Evolutionary conservation across 2,113 vertebrate genomes (phyloP).

Genomic region (Pogona vitticeps): DNA sequence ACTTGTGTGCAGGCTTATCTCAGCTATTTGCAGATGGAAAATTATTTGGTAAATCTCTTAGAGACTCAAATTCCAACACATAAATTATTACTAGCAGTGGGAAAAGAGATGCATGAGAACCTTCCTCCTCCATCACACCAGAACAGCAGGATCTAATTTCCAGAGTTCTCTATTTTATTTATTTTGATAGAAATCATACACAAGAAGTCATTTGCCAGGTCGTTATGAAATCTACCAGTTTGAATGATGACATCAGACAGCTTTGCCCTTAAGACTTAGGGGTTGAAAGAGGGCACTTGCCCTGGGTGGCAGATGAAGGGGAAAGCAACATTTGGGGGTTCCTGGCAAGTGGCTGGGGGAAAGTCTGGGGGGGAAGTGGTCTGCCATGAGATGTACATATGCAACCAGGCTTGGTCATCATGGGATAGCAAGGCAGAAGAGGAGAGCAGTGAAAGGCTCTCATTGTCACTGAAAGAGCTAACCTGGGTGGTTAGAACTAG

Average conservation of each 20-base stretch:
- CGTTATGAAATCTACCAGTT: background rate
- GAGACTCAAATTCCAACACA: constrained; percentile 3
- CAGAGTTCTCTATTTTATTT: background rate
- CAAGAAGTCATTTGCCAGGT: background rate
- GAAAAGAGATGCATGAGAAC: constrained; percentile 9
- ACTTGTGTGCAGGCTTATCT: background rate
- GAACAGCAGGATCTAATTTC: constrained; percentile 20
- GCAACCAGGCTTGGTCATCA: too few species aligned
- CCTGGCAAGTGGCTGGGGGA: too few species aligned
- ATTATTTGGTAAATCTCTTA: constrained; percentile 13
- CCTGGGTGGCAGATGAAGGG: too few species aligned
- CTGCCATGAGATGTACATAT: too few species aligned
- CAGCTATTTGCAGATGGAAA: constrained; percentile 17
- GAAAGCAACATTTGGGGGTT: too few species aligned
- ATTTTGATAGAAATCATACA: constrained; percentile 8
- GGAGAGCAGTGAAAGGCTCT: too few species aligned
- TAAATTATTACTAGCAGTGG: background rate
- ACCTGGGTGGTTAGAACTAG: too few species aligned
- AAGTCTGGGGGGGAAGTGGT: too few species aligned
- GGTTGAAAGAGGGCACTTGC: background rate
- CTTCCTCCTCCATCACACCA: constrained; percentile 7
- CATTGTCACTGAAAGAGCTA: too few species aligned
- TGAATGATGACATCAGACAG: background rate
- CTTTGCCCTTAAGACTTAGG: background rate
- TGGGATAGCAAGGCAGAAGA: too few species aligned